Base-by-base conservation (phyloP, 2,113 vertebrate species). In the Labeo catla region DNA sequence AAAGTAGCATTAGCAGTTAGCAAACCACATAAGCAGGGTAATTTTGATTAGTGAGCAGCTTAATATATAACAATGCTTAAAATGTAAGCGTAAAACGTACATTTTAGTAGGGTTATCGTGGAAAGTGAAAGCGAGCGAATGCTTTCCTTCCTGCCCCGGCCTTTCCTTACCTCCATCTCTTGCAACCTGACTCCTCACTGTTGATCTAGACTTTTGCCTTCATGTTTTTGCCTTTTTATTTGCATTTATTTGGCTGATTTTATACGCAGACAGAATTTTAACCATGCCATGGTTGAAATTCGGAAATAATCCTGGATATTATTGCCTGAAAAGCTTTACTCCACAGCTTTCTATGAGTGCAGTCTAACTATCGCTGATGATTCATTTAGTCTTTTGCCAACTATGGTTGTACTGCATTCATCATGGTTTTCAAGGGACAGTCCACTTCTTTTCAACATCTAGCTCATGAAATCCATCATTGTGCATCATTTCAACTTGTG, bases 211-310 rank as follows among this genome's bases (percentile, higher is more conserved):
- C 93, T 86, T 93, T 91, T 91, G 94, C 92, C 94, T 94, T 93
- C 95, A 94, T 93, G 92, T 93, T 93, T 94, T 93, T 91, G 92
- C 92, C 79, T 88, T 88, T 91, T 90, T 86, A 91, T 93, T 95
- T 93, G 86, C 91, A 85, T 93, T 92, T 91, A 66, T 91, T 91
- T 89, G 85, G 92, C 95, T 88, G 89, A 92, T 94, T 39, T 94
- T 93, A 92, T 92, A 92, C 91, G 91, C 93, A 89, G 89, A 91
- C 91, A 95, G 95, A 95, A 95, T 95, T 95, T 95, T 91, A 94
- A 94, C 92, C 93, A 90, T 52, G 79, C 15, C 13, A 83, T 89
- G 93, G 93, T 94, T 94, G 93, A 95, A 95, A 95, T 95, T 95
- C 92, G 93, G 93, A 92, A 90, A 94, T 92, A 92, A 90, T 91